These are phyloP conservation scores for Uromys caudimaculatus DNA, from an alignment of 2,797 vertebrate species.

Conservation along the genomic window DNA sequence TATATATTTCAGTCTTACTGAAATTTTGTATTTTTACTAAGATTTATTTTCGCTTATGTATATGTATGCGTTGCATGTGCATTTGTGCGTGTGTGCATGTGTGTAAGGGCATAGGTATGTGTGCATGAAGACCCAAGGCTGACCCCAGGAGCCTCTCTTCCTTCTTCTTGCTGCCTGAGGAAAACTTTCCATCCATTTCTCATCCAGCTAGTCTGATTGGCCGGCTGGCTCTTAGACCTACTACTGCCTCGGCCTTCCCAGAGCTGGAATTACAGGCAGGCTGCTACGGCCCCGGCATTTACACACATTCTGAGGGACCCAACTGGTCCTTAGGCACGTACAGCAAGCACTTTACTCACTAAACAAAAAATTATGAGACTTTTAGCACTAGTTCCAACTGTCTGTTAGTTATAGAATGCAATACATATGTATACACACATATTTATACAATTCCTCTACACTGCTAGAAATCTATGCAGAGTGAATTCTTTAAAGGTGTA, in stretches of 20 bases:
- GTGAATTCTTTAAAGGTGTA: too few relatives aligned
- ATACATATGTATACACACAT: not conserved
- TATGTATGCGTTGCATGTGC: not conserved
- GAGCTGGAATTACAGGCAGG: too few relatives aligned
- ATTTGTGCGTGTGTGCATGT: not conserved
- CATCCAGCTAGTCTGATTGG: not conserved
- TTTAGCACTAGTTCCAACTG: slow-evolving; percentile 25
- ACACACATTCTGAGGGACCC: not conserved
- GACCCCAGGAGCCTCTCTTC: not conserved
- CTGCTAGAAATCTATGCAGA: slow-evolving; percentile 23
- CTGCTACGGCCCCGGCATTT: not conserved
- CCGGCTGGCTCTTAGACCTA: not conserved
- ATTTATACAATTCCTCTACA: not conserved
- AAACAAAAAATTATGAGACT: slow-evolving; percentile 10
- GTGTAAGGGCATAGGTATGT: not conserved
- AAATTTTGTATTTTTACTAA: slow-evolving; percentile 20
- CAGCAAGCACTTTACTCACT: not conserved
- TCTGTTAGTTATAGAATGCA: slow-evolving; percentile 27
- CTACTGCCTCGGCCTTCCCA: not conserved
- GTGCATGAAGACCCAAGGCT: not conserved
- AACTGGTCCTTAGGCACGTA: not conserved
- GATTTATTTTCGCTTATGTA: not conserved
- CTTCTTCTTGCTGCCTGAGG: not conserved
- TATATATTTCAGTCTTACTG: slow-evolving; percentile 12
- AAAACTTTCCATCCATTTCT: not conserved